Percentiles rank a stretch among this genome's conserved stretches.
Conservation (phyloP, 2,113 vertebrate species). For the Etia nguti region DNA sequence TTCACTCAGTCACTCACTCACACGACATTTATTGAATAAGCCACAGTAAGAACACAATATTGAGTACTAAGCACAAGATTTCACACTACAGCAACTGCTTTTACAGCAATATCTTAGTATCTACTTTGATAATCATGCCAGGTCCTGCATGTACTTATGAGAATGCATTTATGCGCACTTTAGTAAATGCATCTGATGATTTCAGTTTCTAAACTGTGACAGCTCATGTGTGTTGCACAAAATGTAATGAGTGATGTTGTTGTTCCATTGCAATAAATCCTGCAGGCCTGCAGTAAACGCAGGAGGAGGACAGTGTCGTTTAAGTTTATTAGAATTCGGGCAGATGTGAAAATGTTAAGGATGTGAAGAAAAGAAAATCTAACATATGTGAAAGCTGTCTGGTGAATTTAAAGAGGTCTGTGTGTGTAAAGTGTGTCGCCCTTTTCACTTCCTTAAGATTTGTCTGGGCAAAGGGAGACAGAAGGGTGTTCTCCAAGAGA, state of each 20-base stretch:
- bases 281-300: neutral
- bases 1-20: neutral
- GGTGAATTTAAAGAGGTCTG: too few species aligned
- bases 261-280: neutral
- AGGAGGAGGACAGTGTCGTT: too few species aligned
- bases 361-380: too few species aligned
- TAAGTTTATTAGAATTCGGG: too few species aligned
- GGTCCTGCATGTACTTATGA: neutral
- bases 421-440: too few species aligned
- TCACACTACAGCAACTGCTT: neutral
- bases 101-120: neutral
- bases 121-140: neutral
- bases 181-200: neutral
- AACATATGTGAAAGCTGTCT: too few species aligned
- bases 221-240: neutral
- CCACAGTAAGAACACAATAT: neutral
- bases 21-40: neutral
- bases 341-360: too few species aligned
- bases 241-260: neutral
- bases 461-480: neutral
- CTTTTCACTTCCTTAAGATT: too few species aligned
- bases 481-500: neutral
- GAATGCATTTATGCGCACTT: neutral
- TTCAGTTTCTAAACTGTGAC: neutral
- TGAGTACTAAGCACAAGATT: neutral